Evolutionary conservation across 1,140 invertebrate genomes (phyloP), one percentile per base, ranked within the genome.

Genomic region (Zaprionus ghesquierei): DNA sequence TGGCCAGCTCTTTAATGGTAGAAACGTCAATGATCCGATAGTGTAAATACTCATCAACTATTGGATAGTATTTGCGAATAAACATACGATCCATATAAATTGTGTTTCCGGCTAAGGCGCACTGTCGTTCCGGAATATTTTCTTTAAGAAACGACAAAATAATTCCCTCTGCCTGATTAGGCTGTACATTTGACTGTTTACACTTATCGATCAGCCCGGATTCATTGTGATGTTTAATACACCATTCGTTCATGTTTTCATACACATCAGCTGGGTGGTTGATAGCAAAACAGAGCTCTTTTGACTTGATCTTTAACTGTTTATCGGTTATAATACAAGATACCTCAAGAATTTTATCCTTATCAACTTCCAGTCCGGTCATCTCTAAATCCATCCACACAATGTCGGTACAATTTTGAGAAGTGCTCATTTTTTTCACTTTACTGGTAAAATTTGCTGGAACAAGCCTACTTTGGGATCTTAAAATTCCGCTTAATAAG

Each of bases 11-110:
- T 92, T 98, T 99, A 1, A 99, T 92, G 3, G 96, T 94, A 31
- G 96, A 97, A 4, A 99, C 98, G 94, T 99, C 98, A 56, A 99
- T 95, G 22, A 98, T 96, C 85, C 98, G 94, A 92, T 99, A 99
- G 92, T 99, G 97, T 61, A 99, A 93, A 92, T 98, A 96, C 10
- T 95, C 85, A 84, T 96, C 89, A 13, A 98, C 89, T 35, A 75
- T 92, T 0, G 97, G 96, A 95, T 98, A 96, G 77, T 95, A 94
- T 92, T 96, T 96, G 1, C 85, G 71, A 31, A 98, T 72, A 92
- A 98, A 98, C 12, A 95, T 58, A 71, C 96, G 93, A 92, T 99
- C 98, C 93, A 96, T 95, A 81, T 97, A 96, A 6, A 99, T 94
- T 59, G 96, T 96, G 93, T 98, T 99, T 0, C 98, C 98, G 60